Evolutionary conservation across 92 coral and sea anemone species (phyloP).

Genomic region (Palythoa caribaeorum): DNA sequence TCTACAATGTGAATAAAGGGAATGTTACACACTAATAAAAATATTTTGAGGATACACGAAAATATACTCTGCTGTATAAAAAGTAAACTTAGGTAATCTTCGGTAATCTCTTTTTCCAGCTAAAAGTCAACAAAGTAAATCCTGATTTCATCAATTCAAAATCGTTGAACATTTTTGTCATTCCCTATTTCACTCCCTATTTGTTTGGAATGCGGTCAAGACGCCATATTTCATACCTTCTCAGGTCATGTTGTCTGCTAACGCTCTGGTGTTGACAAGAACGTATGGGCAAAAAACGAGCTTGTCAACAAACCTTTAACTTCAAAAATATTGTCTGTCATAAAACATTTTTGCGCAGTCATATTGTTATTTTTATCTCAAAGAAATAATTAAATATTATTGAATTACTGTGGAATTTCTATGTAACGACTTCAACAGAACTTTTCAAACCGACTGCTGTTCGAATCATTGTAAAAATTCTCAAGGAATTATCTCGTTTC

Average conservation of each 20-base stretch:
- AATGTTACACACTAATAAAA: background rate
- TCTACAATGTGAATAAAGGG: background rate
- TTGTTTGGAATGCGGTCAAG: conserved; percentile 22
- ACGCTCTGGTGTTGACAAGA: conserved; percentile 17
- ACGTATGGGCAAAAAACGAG: conserved; percentile 22
- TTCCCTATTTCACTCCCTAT: background rate
- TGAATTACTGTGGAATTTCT: background rate
- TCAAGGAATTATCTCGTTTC: background rate
- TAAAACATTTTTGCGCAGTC: background rate
- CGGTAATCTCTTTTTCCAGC: background rate
- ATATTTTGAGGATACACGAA: background rate
- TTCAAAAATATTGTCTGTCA: background rate
- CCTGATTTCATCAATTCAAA: background rate
- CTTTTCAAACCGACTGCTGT: background rate
- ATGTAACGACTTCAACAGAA: background rate
- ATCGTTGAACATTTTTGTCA: conserved; percentile 11
- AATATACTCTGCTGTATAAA: background rate
- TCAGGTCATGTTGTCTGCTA: conserved; percentile 17
- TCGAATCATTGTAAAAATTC: background rate
- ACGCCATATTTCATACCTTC: conserved; percentile 31
- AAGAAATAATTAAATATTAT: background rate
- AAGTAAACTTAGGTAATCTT: background rate
- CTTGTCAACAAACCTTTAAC: conserved; percentile 27
- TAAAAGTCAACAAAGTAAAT: background rate
- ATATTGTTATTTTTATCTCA: background rate